Conservation (phyloP, 92 coral and sea anemone genomes). For the Paragorgia papillata region DNA sequence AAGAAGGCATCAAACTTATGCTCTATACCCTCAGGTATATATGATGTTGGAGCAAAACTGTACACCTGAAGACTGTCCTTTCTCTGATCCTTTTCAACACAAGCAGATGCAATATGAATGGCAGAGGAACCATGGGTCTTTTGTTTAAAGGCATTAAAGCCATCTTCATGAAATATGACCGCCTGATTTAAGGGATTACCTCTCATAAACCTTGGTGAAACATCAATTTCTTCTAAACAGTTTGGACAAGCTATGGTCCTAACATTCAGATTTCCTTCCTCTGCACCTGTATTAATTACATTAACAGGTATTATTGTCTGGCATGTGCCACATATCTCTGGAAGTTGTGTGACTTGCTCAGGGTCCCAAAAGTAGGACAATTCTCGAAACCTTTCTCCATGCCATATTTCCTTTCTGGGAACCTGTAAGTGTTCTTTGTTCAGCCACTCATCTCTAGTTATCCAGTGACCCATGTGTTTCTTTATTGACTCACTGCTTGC, state of each 20-base stretch:
- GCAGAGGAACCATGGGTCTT: neutral
- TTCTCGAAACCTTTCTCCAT: too few relatives aligned
- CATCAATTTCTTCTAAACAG: neutral
- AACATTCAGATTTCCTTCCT: conserved; percentile 2
- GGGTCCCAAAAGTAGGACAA: too few relatives aligned
- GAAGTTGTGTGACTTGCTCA: too few relatives aligned
- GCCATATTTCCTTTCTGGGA: too few relatives aligned
- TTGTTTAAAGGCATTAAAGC: too few relatives aligned
- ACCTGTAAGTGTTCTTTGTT: too few relatives aligned
- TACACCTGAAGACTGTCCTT: conserved; percentile 5
- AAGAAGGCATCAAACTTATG: conserved; percentile 1
- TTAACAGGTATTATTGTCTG: neutral
- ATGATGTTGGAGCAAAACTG: conserved; percentile 1
- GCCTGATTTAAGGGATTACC: too few relatives aligned
- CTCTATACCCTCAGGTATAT: conserved; percentile 5
- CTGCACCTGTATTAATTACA: neutral
- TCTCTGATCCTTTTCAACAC: neutral
- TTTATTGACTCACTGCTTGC: too few relatives aligned
- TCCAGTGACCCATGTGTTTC: too few relatives aligned
- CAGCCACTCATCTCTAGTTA: too few relatives aligned
- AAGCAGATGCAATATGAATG: neutral
- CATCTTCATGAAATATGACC: too few relatives aligned
- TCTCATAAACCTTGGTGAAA: conserved; percentile 4
- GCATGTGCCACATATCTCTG: too few relatives aligned
- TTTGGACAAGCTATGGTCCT: conserved; percentile 6